These are phyloP conservation scores for Notocelia uddmanniana DNA, from an alignment of 2,888 invertebrate species.

Conservation along the genomic window DNA sequence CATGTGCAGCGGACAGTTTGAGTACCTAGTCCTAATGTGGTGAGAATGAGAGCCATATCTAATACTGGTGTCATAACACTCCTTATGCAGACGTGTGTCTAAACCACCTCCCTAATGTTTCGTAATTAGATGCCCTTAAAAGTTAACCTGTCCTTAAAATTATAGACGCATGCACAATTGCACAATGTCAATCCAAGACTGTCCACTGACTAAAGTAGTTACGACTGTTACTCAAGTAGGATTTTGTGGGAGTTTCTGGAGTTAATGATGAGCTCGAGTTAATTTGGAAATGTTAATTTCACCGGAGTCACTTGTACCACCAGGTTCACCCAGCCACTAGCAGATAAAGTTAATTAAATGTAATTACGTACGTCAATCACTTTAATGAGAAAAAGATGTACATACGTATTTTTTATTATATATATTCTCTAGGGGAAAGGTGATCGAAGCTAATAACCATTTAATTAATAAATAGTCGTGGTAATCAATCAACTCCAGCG, in stretches of 20 bases:
- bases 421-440: slow-evolving; percentile 14
- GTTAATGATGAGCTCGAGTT: neutral
- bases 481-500: slow-evolving; percentile 40
- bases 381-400: slow-evolving; percentile 12
- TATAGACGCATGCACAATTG: neutral
- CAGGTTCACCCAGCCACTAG: neutral
- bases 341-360: neutral
- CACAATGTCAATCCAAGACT: slow-evolving; percentile 2
- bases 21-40: slow-evolving; percentile 55
- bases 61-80: slow-evolving; percentile 50
- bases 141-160: neutral
- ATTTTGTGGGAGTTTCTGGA: neutral
- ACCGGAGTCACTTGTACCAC: neutral
- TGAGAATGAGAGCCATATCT: slow-evolving; percentile 62
- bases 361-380: slow-evolving; percentile 18
- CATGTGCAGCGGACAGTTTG: slow-evolving; percentile 51
- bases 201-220: slow-evolving; percentile 2
- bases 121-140: slow-evolving; percentile 11
- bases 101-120: slow-evolving; percentile 11
- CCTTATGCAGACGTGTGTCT: slow-evolving; percentile 24
- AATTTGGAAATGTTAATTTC: neutral
- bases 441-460: slow-evolving; percentile 10
- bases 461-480: slow-evolving; percentile 25
- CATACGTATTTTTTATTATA: neutral
- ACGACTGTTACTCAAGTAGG: neutral